Base-by-base conservation (phyloP, 2,888 invertebrate genomes). In the Taphrorychus bicolor region DNA sequence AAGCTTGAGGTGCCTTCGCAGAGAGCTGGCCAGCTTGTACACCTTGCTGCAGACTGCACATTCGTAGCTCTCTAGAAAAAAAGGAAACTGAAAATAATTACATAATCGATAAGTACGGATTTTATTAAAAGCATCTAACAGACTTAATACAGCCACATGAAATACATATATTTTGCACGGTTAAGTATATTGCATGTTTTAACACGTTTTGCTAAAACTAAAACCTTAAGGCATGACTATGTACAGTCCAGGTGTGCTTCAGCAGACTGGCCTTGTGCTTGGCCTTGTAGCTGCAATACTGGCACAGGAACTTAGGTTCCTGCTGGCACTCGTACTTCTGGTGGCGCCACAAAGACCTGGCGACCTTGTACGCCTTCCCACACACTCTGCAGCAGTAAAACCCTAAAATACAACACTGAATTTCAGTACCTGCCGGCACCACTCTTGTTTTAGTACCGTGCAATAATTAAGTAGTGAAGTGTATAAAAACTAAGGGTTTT, bases 241-340 rank as follows among this genome's bases (percentile, higher is more conserved):
- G 23, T 21, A 7, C 24, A n/a, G 22, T 24, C 14, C 9, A 24
- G 9, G 24, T 1, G 58, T 77, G 77, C 22, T 73, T 76, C 1
- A 74, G 72, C 3, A 76, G 72, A 16, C 74, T 76, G 17, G 70
- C 63, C 51, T 75, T 76, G 51, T 76, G 76, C 54, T 73, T 74
- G 0, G 76, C 75, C 42, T 60, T 73, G 63, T 76, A 76, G 9
- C 61, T 57, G 48, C 76, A 76, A 22, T 71, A 54, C 1, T 68
- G 59, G 48, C 76, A 76, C 14, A 62, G 69, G 49, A 77, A 77
- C 5, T 72, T 67, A 9, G 77, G 77, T n/a, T 73, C 74, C 62
- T 74, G 75, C 52, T 76, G 75, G 61, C 77, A 77, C 58, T 77
- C 77, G 66, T 75, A 76, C 45, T 75, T 76, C 16, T 72, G 71